A percentile compares a stretch with the other conserved stretches of the same genome.
Evolutionary conservation across 92 coral and sea anemone species (phyloP).

Genomic region (Heteractis magnifica): DNA sequence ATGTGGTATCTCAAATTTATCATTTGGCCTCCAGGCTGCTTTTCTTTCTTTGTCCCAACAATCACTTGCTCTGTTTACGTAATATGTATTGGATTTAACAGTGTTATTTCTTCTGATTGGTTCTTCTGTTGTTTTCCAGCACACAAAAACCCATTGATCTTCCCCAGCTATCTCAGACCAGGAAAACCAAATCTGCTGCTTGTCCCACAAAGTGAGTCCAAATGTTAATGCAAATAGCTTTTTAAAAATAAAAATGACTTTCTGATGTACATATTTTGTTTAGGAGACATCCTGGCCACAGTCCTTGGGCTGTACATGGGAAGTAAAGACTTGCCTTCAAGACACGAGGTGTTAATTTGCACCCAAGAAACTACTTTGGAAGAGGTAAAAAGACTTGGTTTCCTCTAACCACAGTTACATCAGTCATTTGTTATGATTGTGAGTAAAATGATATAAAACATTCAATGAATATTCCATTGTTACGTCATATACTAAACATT

Average conservation of each 20-base stretch:
- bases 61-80: too few species aligned
- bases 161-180: constrained; percentile 50
- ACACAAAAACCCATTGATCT: constrained; percentile 21
- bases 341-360: constrained; percentile 82
- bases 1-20: too few species aligned
- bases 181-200: constrained; percentile 76
- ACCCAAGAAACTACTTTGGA: constrained; percentile 79
- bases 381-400: constrained; percentile 50
- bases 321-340: constrained; percentile 50
- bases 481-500: too few species aligned
- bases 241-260: neutral
- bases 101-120: too few species aligned
- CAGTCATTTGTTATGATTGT: too few species aligned
- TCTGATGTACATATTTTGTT: too few species aligned
- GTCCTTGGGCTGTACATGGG: constrained; percentile 38
- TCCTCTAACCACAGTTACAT: neutral
- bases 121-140: constrained; percentile 9
- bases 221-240: too few species aligned
- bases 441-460: too few species aligned
- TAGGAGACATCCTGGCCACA: constrained; percentile 70
- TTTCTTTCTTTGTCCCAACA: too few species aligned
- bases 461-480: too few species aligned
- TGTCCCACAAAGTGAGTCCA: constrained; percentile 60
- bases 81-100: too few species aligned
- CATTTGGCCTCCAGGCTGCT: too few species aligned